A percentile compares a stretch with the other conserved stretches of the same genome.
Conservation (phyloP, 2,797 vertebrate genomes). For the Ctenopoma multispine region DNA sequence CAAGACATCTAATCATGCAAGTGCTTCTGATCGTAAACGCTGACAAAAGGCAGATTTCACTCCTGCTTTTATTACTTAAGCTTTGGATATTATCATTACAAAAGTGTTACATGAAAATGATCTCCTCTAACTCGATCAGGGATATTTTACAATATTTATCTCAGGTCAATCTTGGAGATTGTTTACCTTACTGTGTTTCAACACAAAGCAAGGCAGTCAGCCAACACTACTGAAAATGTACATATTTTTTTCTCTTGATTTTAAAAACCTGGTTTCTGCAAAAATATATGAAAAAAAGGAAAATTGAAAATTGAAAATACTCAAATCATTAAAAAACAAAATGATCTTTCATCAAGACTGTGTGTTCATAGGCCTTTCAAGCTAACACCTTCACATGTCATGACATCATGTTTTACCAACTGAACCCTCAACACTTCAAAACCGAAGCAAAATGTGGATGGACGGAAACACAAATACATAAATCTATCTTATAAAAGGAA, state of each 20-base stretch:
- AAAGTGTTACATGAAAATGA: constrained; percentile 80
- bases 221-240: not conserved
- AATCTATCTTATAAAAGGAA: not conserved
- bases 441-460: not conserved
- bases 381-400: not conserved
- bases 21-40: constrained; percentile 82
- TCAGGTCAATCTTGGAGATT: constrained; percentile 1
- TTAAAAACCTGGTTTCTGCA: not conserved
- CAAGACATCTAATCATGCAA: constrained; percentile 82
- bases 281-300: too few relatives aligned
- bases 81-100: constrained; percentile 75
- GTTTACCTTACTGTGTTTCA: constrained; percentile 31
- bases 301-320: not conserved
- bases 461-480: not conserved
- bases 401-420: constrained; percentile 14
- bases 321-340: not conserved
- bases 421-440: not conserved
- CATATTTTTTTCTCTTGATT: not conserved
- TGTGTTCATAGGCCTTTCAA: not conserved
- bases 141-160: constrained; percentile 53
- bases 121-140: constrained; percentile 71
- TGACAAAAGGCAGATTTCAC: constrained; percentile 83
- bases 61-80: constrained; percentile 73
- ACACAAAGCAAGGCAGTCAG: constrained; percentile 6
- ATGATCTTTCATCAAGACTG: not conserved